These are phyloP conservation scores for Nephrotoma guestfalica DNA, from an alignment of 2,888 invertebrate genomes.

Conservation along the genomic window DNA sequence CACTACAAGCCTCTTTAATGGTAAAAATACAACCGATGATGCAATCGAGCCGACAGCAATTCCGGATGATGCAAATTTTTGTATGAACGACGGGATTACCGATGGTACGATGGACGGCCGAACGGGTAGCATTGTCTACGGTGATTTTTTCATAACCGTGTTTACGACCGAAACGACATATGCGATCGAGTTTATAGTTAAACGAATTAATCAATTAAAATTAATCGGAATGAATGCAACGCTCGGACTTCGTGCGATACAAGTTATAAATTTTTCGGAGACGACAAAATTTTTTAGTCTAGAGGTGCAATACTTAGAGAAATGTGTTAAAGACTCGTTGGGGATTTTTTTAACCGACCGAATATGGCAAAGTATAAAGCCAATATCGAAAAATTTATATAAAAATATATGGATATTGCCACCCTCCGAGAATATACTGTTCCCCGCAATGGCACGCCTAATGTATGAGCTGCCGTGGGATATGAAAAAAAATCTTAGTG, in stretches of 20 bases:
- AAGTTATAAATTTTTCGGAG: conserved; percentile 18
- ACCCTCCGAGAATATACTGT: conserved; percentile 20
- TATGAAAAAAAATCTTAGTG: conserved; percentile 26
- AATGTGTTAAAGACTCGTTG: conserved; percentile 26
- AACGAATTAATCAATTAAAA: background rate
- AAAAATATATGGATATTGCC: conserved; percentile 32
- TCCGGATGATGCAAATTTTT: background rate
- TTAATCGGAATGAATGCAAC: background rate
- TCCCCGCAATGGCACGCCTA: conserved; percentile 28
- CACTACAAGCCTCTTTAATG: background rate
- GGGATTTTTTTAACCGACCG: conserved; percentile 15
- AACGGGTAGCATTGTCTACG: background rate
- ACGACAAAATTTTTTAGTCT: conserved; percentile 26
- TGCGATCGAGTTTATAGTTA: background rate
- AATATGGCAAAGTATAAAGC: conserved; percentile 15
- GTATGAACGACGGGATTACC: background rate
- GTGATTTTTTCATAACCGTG: background rate
- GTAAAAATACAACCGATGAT: background rate
- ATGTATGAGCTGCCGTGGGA: conserved; percentile 32
- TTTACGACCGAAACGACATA: background rate
- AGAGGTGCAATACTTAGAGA: conserved; percentile 28
- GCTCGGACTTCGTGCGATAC: conserved; percentile 21
- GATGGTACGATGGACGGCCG: background rate
- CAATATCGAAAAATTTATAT: conserved; percentile 25
- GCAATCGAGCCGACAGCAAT: background rate